phyloP scores from a whole-genome alignment of 2,113 vertebrate genomes.

The Scophthalmus maximus region DNA sequence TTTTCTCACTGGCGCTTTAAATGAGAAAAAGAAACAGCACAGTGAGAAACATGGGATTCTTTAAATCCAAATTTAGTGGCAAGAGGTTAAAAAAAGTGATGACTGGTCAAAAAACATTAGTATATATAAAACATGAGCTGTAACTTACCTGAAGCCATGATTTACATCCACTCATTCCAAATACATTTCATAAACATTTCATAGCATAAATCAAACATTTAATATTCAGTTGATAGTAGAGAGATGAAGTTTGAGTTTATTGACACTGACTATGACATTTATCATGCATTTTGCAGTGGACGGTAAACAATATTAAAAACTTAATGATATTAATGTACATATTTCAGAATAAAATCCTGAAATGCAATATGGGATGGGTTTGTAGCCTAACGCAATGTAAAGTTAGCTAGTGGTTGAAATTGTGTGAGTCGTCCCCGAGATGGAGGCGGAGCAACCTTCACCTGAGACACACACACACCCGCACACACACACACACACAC shows the following conservation, averaged over 20 bases:
- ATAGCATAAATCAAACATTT: constrained; percentile 14
- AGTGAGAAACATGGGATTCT: too few species aligned
- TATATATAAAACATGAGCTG: background rate
- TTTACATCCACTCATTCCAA: background rate
- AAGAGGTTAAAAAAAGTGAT: background rate
- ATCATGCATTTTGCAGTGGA: constrained; percentile 71
- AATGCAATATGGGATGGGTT: constrained; percentile 86
- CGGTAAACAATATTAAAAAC: constrained; percentile 30
- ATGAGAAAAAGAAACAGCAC: too few species aligned
- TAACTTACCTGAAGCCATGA: constrained; percentile 46
- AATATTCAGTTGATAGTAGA: background rate
- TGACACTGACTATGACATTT: constrained; percentile 47
- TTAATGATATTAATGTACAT: constrained; percentile 51
- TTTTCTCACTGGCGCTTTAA: too few species aligned
- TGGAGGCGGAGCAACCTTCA: constrained; percentile 47
- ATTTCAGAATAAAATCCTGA: constrained; percentile 70
- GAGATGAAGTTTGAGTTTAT: constrained; percentile 14
- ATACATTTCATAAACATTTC: background rate
- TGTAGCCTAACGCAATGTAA: constrained; percentile 71
- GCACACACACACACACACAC: background rate
- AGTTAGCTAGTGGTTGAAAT: constrained; percentile 51
- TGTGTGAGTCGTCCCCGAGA: constrained; percentile 7
- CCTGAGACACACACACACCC: constrained; percentile 19
- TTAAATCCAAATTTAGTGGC: background rate
- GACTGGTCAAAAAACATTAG: too few species aligned